Evolutionary conservation across 2,113 vertebrate species (phyloP).

Genomic region (Gambusia affinis): DNA sequence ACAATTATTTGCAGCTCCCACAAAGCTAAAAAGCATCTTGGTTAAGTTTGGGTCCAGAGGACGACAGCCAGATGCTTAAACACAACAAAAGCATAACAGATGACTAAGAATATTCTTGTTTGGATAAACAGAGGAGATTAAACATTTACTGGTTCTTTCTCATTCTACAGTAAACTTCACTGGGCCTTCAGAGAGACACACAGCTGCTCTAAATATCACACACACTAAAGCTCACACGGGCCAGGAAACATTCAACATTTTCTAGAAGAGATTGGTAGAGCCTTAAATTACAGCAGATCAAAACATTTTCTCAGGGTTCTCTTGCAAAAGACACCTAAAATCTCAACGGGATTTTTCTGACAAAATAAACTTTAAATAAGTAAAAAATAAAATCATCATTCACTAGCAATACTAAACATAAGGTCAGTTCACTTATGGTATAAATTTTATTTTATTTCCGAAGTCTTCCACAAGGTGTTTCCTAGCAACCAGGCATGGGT

Average conservation of each 20-base stretch:
- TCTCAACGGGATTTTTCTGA: too few relatives aligned
- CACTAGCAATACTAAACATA: conserved; percentile 32
- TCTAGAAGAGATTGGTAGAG: conserved; percentile 39
- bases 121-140: neutral
- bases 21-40: too few relatives aligned
- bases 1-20: too few relatives aligned
- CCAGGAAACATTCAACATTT: conserved; percentile 51
- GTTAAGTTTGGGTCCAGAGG: too few relatives aligned
- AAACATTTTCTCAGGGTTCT: conserved; percentile 9
- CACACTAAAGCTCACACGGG: conserved; percentile 42
- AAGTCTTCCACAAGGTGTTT: too few relatives aligned
- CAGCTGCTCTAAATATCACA: conserved; percentile 56
- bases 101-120: too few relatives aligned
- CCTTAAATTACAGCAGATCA: conserved; percentile 36
- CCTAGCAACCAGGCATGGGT: too few relatives aligned
- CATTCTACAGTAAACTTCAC: conserved; percentile 51
- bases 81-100: too few relatives aligned
- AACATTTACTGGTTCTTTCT: conserved; percentile 1
- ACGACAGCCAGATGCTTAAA: too few relatives aligned
- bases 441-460: conserved; percentile 16
- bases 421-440: conserved; percentile 38
- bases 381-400: conserved; percentile 21
- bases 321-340: too few relatives aligned
- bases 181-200: conserved; percentile 25
- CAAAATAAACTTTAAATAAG: neutral